These are phyloP conservation scores for Hemibagrus wyckioides DNA, from an alignment of 2,113 vertebrate genomes.

Conservation along the genomic window DNA sequence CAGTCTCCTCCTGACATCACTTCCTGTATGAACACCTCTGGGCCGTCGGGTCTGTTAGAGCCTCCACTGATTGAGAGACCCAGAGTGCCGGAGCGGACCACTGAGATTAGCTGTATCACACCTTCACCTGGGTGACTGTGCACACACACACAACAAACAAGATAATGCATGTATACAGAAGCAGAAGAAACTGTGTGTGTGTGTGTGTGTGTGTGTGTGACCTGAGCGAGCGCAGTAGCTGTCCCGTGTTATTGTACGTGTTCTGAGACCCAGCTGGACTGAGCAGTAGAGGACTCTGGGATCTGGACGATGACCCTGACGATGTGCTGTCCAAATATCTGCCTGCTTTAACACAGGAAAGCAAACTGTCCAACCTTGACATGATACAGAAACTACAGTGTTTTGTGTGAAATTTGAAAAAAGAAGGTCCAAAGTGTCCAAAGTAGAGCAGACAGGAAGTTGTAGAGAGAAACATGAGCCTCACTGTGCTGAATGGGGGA, in stretches of 20 bases:
- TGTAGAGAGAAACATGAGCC: background rate
- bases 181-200: background rate
- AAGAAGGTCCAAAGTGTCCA: background rate
- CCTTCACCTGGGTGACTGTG: conserved; percentile 79
- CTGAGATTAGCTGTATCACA: conserved; percentile 83
- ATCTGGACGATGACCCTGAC: conserved; percentile 85
- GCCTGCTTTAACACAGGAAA: conserved; percentile 62
- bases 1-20: conserved; percentile 85
- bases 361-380: background rate
- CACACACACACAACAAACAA: conserved; percentile 29
- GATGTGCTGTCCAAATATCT: conserved; percentile 86
- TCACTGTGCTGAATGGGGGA: conserved; percentile 79
- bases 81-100: conserved; percentile 76
- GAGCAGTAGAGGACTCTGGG: conserved; percentile 84
- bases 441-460: background rate
- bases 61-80: conserved; percentile 84
- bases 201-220: background rate
- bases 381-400: background rate
- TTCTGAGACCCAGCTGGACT: conserved; percentile 81
- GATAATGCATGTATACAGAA: background rate
- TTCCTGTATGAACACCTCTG: conserved; percentile 86
- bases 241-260: conserved; percentile 65
- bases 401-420: background rate
- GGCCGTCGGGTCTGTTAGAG: conserved; percentile 83
- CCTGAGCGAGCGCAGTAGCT: conserved; percentile 72